Evolutionary conservation across 37 sponge, comb jelly and placozoan genomes (phyloP), one percentile per base, ranked within the genome.

Genomic region (Halichondria panicea): DNA sequence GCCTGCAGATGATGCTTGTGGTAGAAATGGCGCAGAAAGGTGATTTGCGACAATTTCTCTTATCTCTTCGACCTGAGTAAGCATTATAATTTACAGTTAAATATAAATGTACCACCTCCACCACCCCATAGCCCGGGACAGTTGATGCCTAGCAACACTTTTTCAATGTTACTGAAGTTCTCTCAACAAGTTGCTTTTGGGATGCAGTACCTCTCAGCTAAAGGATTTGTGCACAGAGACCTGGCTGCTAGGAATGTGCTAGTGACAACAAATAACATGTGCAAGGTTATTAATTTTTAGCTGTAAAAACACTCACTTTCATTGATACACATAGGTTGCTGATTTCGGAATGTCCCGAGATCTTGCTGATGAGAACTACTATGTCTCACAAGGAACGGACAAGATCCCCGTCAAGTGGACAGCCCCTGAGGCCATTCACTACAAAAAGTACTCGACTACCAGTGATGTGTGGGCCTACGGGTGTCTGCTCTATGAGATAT

Each of bases 271-370:
- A 48, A 76, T 34, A 63, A 76, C 34, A 76, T 41, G 25, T 76
- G 76, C 76, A 76, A 76, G 76, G 76, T 58, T 46, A 5, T 44
- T 18, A 22, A 60, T 15, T 50, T 18, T 18, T 48, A 11, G 15
- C 11, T 48, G 52, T 48, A 48, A 15, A 15, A 48, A 18, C 13
- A 11, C 11, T 18, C 11, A 48, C 13, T 11, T 18, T 11, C 22
- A 65, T 12, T 37, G 9, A 9, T 37, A 43, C 31, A 27, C 8
- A 44, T 38, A 89, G 91, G 72, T 90, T 46, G 74, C 68, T 58
- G 91, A 90, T 58, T 90, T 90, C 71, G 86, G 91, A n/a, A 67
- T 90, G 78, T 63, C 91, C 24, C 60, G 91, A 67, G 74, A 84
- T 36, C 18, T 90, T 28, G 54, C 42, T 8, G 36, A 57, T 33